A percentile compares a stretch with the other conserved stretches of the same genome.
Evolutionary conservation across 1,140 invertebrate genomes (phyloP).

Genomic region (Meloidogyne floridensis): DNA sequence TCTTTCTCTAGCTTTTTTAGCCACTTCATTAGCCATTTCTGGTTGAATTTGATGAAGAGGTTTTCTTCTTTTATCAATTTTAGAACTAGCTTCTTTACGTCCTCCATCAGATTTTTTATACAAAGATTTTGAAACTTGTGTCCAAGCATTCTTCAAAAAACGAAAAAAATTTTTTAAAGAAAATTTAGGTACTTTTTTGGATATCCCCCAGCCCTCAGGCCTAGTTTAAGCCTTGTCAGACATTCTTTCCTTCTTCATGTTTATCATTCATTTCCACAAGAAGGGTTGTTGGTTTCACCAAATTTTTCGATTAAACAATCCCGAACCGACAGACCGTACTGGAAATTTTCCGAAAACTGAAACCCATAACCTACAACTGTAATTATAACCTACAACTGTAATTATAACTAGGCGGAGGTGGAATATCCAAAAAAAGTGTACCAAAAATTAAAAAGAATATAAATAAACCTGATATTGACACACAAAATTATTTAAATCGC

Average conservation of each 20-base stretch:
- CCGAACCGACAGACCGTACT: too few species aligned
- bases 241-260: too few species aligned
- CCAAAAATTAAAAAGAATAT: conserved; percentile 1
- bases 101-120: neutral
- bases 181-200: neutral
- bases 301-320: too few species aligned
- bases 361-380: too few species aligned
- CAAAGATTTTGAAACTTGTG: conserved; percentile 18
- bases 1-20: conserved; percentile 28
- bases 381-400: too few species aligned
- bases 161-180: conserved; percentile 20
- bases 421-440: too few species aligned
- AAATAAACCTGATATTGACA: conserved; percentile 43
- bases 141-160: conserved; percentile 36
- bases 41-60: conserved; percentile 30
- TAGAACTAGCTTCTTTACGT: neutral
- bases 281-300: too few species aligned
- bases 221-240: too few species aligned
- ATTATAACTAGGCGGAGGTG: too few species aligned
- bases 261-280: too few species aligned
- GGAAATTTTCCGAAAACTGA: too few species aligned
- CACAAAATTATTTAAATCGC: conserved; percentile 36
- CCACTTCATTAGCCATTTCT: conserved; percentile 28
- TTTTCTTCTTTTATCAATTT: conserved; percentile 23
- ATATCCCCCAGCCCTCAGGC: too few species aligned